Base-by-base conservation (phyloP, 2,113 vertebrate genomes). In the Pteruthius melanotis region DNA sequence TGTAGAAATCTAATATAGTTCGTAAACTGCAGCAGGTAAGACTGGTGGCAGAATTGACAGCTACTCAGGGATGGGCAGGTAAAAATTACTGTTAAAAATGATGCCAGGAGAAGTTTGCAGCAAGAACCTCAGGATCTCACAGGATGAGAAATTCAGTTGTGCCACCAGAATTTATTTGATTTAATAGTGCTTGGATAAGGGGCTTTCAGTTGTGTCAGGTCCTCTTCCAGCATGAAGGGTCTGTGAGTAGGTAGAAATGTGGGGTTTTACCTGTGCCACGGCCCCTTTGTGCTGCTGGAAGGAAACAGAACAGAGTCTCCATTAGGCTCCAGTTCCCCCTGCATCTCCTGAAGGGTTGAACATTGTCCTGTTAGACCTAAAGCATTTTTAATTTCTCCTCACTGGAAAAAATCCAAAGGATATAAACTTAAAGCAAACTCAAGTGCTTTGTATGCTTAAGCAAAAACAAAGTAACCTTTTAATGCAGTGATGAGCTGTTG, bases 1-100 rank as follows among this genome's bases (percentile, higher is more conserved):
- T 94, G 77, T 90, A 92, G 91, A 97, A 97, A 97, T 90, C 85
- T 96, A 97, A 96, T 90, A 87, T 35, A 93, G 86, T 94, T 96
- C 0, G 1, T 86, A 89, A 83, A 87, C 77, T 86, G 52, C 79
- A 61, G 74, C 87, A 96, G 94, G 94, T 94, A 96, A 97, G 83
- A 90, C 60, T 93, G 31, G 95, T 92, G 87, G 92, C 89, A 94
- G 50, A 88, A 76, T 16, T 59, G 87, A 89, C 79, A 96, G 91
- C 83, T 79, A 79, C 49, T 76, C 79, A 59, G 69, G 49, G 72
- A 91, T 88, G 83, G 68, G 63, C 83, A 53, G 87, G 78, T 89
- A 64, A 94, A 93, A 87, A 33, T 76, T 64, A 7, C 59, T 47
- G 7, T 89, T 91, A 54, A 82, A 92, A 93, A 69, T 1, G 4